These are phyloP conservation scores for Avahi laniger DNA, from an alignment of 2,797 vertebrate genomes.

Conservation along the genomic window DNA sequence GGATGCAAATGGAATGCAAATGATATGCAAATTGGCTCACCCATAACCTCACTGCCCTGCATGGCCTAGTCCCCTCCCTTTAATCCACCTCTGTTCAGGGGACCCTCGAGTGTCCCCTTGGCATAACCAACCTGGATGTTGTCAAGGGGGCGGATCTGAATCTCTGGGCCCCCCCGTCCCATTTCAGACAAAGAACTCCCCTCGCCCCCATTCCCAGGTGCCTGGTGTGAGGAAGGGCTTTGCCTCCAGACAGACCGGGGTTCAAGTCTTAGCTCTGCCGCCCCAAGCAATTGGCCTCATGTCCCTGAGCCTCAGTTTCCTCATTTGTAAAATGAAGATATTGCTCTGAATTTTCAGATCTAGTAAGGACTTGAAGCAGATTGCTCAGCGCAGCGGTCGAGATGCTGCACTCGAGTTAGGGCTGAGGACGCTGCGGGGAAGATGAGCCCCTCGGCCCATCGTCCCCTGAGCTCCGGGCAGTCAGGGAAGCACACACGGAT, in stretches of 20 bases:
- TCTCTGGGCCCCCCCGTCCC: not conserved
- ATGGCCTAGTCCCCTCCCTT: not conserved
- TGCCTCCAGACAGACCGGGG: not conserved
- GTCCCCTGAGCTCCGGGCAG: not conserved
- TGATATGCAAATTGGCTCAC: not conserved
- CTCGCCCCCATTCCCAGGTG: not conserved
- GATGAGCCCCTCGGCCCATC: not conserved
- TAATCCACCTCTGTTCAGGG: not conserved
- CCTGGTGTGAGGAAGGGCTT: not conserved
- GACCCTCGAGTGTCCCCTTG: not conserved
- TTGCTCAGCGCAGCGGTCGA: not conserved
- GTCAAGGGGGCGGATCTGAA: not conserved
- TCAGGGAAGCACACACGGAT: not conserved
- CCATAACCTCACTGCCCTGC: not conserved
- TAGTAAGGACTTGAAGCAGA: not conserved
- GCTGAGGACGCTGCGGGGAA: not conserved
- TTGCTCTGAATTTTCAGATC: not conserved
- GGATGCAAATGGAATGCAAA: slow-evolving; percentile 29
- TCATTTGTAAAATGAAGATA: not conserved
- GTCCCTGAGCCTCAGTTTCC: not conserved
- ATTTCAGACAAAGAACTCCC: not conserved
- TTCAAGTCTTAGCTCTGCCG: not conserved
- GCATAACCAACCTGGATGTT: not conserved
- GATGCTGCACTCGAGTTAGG: not conserved
- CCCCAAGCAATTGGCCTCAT: not conserved